These are phyloP conservation scores for Coluber constrictor DNA, from an alignment of 2,797 vertebrate genomes.

Conservation along the genomic window DNA sequence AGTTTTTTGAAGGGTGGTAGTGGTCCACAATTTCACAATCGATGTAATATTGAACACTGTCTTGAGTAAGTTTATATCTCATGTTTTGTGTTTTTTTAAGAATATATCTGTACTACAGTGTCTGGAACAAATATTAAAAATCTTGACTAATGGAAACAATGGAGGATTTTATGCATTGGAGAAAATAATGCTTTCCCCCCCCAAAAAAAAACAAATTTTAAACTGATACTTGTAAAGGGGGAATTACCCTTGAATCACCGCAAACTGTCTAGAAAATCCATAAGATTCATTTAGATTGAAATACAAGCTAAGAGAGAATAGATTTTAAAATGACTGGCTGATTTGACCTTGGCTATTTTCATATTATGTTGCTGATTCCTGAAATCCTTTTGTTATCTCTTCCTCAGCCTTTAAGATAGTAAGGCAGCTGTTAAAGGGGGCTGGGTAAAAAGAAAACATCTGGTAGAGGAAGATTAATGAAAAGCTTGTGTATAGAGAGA, in stretches of 20 bases:
- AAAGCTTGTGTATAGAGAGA: not conserved
- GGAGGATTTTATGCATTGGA: not conserved
- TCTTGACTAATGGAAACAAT: not conserved
- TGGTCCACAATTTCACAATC: not conserved
- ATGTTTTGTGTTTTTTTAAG: not conserved
- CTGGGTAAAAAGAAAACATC: not conserved
- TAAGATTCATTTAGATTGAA: not conserved
- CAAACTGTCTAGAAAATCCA: not conserved
- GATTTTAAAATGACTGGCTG: not conserved
- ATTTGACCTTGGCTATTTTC: not conserved
- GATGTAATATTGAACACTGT: not conserved
- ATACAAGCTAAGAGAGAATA: not conserved
- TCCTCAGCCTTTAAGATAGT: not conserved
- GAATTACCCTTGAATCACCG: accelerated
- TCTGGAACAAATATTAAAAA: not conserved
- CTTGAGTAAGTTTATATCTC: not conserved
- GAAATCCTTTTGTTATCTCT: not conserved
- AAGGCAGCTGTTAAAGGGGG: not conserved
- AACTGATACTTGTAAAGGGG: not conserved
- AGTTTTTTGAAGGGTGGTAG: not conserved
- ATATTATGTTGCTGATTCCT: not conserved
- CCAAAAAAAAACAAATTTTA: constrained; percentile 23
- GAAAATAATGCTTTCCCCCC: not conserved
- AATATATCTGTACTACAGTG: not conserved
- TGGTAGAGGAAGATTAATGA: constrained; percentile 5